Percentiles rank a stretch among this genome's conserved stretches.
These are phyloP conservation scores for Anarsia innoxiella DNA, from an alignment of 2,888 invertebrate genomes.

Conservation along the genomic window DNA sequence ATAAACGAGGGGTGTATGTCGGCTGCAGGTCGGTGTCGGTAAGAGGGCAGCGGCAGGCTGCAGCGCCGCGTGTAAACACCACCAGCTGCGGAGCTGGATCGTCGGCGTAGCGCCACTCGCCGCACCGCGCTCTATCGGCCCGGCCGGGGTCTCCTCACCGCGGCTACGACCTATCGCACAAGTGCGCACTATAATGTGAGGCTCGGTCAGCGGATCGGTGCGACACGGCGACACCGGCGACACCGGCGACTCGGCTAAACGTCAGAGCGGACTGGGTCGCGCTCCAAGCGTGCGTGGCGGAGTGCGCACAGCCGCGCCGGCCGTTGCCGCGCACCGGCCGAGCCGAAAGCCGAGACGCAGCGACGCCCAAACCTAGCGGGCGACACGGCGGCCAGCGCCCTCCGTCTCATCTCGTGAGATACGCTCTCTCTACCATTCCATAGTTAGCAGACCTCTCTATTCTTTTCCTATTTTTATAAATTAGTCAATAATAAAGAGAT, in stretches of 20 bases:
- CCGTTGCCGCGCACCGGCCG: slow-evolving; percentile 57
- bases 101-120: slow-evolving; percentile 29
- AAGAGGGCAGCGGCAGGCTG: slow-evolving; percentile 29
- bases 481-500: too few species aligned
- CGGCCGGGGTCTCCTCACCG: slow-evolving; percentile 18
- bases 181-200: slow-evolving; percentile 55
- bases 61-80: slow-evolving; percentile 25
- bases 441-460: background rate
- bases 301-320: slow-evolving; percentile 59
- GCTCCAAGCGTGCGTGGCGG: slow-evolving; percentile 65
- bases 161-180: slow-evolving; percentile 26
- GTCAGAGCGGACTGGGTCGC: slow-evolving; percentile 72
- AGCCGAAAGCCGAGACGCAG: slow-evolving; percentile 68
- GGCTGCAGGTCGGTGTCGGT: slow-evolving; percentile 45
- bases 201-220: slow-evolving; percentile 38
- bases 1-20: slow-evolving; percentile 59
- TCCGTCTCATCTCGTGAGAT: slow-evolving; percentile 29
- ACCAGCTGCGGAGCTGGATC: slow-evolving; percentile 48
- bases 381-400: slow-evolving; percentile 57
- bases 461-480: background rate
- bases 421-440: slow-evolving; percentile 14
- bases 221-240: slow-evolving; percentile 44
- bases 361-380: slow-evolving; percentile 70
- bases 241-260: slow-evolving; percentile 66
- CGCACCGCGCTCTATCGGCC: slow-evolving; percentile 22